Conservation (phyloP, 1,140 invertebrate genomes). For the Alviniconcha marisindica region DNA sequence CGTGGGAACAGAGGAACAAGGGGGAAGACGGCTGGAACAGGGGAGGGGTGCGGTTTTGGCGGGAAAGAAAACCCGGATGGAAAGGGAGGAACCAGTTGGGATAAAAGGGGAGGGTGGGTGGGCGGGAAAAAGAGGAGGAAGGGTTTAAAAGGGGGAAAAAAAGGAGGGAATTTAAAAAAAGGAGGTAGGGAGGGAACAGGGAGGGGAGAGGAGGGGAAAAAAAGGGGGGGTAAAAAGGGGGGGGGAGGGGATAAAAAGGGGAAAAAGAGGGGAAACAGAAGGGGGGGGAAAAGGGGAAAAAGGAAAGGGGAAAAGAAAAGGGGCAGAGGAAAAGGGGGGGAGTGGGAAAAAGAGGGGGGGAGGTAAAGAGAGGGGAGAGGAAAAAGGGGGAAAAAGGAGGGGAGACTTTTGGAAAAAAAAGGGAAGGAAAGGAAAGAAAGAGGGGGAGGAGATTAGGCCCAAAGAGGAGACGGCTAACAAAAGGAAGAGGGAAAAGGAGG, state of each 20-base stretch:
- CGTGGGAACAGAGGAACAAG: not conserved
- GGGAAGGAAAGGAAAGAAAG: no score
- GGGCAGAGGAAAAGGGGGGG: not conserved
- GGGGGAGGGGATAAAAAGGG: no score
- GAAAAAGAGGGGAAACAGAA: not conserved
- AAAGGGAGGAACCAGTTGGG: not conserved
- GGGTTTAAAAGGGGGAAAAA: not conserved
- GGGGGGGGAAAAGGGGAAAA: not conserved
- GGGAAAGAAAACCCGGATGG: no score
- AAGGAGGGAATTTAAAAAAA: not conserved
- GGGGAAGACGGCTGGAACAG: no score
- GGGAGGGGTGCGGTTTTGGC: no score
- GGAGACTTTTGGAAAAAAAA: not conserved
- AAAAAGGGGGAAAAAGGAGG: not conserved
- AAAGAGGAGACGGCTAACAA: no score
- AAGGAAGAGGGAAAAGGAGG: no score
- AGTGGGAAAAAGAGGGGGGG: not conserved
- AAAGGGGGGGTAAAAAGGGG: conserved; percentile 4
- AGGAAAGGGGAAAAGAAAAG: not conserved
- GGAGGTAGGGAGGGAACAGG: not conserved
- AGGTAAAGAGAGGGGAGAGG: not conserved
- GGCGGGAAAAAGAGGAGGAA: not conserved
- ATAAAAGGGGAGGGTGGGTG: not conserved
- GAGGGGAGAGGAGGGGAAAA: not conserved
- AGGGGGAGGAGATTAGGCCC: no score